Base-by-base conservation (phyloP, 2,888 invertebrate genomes). In the Caenorhabditis sulstoni region DNA sequence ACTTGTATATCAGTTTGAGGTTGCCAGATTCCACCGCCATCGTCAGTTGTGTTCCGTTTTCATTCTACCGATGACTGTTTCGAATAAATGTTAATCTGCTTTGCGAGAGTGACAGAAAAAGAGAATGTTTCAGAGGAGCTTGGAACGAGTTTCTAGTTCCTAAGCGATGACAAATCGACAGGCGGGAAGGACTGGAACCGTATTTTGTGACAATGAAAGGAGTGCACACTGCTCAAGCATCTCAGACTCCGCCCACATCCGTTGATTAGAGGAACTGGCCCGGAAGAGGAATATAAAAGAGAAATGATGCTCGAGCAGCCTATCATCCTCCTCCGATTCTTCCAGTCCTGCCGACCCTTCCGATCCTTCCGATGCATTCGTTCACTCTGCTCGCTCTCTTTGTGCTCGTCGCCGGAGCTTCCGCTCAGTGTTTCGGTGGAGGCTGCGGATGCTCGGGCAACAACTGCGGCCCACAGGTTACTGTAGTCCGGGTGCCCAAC, bases 1-100 rank as follows among this genome's bases (percentile, higher is more conserved):
- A 71, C 71, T 71, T 71, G 71, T 71, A 71, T 71, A 71, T 71
- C 71, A 71, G 71, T 64, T 71, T 62, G 55, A 71, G 35, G 23
- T 8, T 53, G 50, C 44, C 29, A 16, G 39, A 53, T 35, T 57
- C 50, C 23, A 44, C 23, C 29, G 39, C 23, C 29, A 35, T 22
- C 44, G 55, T 55, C 65, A 55, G 55, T 29, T 29, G 29, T 66
- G 44, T 55, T 39, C 53, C 23, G 5, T 39, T 22, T 20, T 41
- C 23, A 45, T 14, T 12, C n/a, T 3, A 50, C 67, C 67, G 67
- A 67, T 67, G 67, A 67, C 18, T n/a, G 18, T 41, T 41, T 58
- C 22, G 14, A 58, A 67, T 58, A 29, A 67, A 67, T 37, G 14
- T 22, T 58, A 67, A 57, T 58, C 67, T 57, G 47, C 67, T 58